A percentile compares a stretch with the other conserved stretches of the same genome.
These are phyloP conservation scores for Dinomys branickii DNA, from an alignment of 2,113 vertebrate species.

Conservation along the genomic window DNA sequence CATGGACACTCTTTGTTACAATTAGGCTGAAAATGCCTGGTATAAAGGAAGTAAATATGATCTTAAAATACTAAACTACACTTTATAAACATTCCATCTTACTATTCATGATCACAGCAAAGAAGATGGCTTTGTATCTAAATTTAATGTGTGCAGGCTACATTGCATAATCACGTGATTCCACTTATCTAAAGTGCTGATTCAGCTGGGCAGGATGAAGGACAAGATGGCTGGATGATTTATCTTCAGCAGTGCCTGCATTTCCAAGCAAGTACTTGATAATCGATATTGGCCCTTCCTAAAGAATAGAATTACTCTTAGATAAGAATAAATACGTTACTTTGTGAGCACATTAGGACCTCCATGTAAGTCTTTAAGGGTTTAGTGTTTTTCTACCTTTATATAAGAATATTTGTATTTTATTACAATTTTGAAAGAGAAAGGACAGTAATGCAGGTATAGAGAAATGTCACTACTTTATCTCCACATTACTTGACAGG, in stretches of 20 bases:
- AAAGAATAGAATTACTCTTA: background rate
- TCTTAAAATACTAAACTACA: background rate
- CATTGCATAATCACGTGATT: background rate
- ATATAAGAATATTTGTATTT: background rate
- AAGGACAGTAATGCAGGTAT: background rate
- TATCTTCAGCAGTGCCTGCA: background rate
- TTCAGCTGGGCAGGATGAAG: background rate
- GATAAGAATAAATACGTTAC: background rate
- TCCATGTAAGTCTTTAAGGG: background rate
- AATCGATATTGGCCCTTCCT: background rate
- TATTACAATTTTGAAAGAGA: background rate
- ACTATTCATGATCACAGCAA: background rate
- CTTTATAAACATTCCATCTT: background rate
- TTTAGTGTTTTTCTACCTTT: background rate
- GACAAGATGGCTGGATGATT: background rate
- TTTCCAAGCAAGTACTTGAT: background rate
- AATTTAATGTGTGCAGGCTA: background rate
- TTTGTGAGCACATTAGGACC: background rate
- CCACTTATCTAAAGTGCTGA: background rate
- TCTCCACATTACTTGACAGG: background rate
- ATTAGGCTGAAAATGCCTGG: background rate
- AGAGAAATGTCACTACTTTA: background rate
- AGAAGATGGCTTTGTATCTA: accelerated
- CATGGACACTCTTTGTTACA: background rate
- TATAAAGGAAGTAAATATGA: background rate